Base-by-base conservation (phyloP, 2,113 vertebrate species). In the Macaca nemestrina region DNA sequence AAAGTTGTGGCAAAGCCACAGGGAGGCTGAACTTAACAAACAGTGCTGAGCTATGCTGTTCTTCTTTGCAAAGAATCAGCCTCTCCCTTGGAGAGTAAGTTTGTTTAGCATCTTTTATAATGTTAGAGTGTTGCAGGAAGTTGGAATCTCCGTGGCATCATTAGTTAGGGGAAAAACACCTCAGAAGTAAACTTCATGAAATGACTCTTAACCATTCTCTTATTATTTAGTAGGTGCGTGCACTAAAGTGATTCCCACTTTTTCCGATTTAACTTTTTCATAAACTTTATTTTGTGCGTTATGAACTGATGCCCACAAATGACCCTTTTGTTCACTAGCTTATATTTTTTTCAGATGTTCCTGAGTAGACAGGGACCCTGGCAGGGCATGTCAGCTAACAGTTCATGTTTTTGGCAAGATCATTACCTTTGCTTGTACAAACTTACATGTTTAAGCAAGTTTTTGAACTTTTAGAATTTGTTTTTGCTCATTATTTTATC, bases 41-140 rank as follows among this genome's bases (percentile, higher is more conserved):
- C 95, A 85, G 76, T 96, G 96, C 97, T 97, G 98, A 97, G 96
- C 89, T 95, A 3, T 95, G 94, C 95, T 76, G 45, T 95, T 97
- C 91, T 95, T 79, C 79, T 86, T 96, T 96, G 85, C 89, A 95
- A 67, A 88, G 82, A 94, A 93, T 96, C 81, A 94, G 76, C 88
- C 38, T n/a, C 50, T 96, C 87, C 97, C 96, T 96, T 43, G 38
- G 97, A 97, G 96, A 96, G 73, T 97, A 93, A 76, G 57, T 97
- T 96, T 96, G 93, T 94, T 93, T 76, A 90, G 79, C 83, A 88
- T 97, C 95, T 97, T 67, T 76, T 96, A 95, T 84, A 78, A 93
- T 87, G 75, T 38, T n/a, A 43, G 83, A 86, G 68, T 57, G 55
- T 89, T 87, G 52, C 13, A 82, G 84, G 87, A 92, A 93, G 85